Evolutionary conservation across 2,888 invertebrate genomes (phyloP).

Genomic region (Hirtodrosophila cameraria): DNA sequence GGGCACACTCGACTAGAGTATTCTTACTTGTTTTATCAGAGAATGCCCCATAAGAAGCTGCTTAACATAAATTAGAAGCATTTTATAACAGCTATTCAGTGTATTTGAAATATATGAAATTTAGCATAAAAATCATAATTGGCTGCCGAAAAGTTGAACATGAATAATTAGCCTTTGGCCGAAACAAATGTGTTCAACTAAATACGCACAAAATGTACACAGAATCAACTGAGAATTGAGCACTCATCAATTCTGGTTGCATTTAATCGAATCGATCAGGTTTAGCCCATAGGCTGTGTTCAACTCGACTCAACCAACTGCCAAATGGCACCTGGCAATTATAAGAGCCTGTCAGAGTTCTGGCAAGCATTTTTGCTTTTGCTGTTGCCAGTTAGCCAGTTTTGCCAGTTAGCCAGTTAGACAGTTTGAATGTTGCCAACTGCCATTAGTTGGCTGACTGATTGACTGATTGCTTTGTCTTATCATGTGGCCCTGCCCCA

Average conservation of each 20-base stretch:
- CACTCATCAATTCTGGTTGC: conserved; percentile 32
- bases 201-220: not conserved
- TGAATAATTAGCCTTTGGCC: too few species aligned
- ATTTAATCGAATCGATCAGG: conserved; percentile 51
- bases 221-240: conserved; percentile 10
- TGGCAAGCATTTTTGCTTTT: conserved; percentile 37
- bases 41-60: too few species aligned
- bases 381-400: conserved; percentile 13
- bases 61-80: too few species aligned
- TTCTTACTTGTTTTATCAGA: too few species aligned
- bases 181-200: not conserved
- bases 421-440: conserved; percentile 33
- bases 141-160: too few species aligned
- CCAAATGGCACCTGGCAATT: too few species aligned
- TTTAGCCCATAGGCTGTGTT: conserved; percentile 29
- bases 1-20: too few species aligned
- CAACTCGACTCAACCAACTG: conserved; percentile 6
- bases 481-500: conserved; percentile 47
- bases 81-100: too few species aligned
- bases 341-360: conserved; percentile 35
- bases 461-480: conserved; percentile 79
- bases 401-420: too few species aligned
- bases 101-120: too few species aligned
- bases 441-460: conserved; percentile 55
- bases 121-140: too few species aligned